Percentiles rank a stretch among this genome's conserved stretches.
phyloP scores from a whole-genome alignment of 2,797 vertebrate species.

The Caiman crocodilus region DNA sequence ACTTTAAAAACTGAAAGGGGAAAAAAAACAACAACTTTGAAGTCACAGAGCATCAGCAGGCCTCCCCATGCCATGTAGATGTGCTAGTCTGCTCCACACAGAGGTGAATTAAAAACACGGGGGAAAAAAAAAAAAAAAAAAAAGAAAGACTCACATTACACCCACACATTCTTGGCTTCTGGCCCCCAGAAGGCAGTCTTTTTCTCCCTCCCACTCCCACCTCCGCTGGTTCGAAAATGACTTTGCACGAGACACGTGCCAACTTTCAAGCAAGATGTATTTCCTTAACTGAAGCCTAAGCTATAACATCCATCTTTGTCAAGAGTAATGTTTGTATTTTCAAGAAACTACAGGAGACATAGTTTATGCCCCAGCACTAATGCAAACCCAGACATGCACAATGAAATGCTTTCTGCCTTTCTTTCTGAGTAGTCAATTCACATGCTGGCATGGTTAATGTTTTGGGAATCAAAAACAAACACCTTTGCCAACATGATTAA shows the following conservation, averaged over 20 bases:
- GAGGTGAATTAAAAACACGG: background rate
- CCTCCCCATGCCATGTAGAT: background rate
- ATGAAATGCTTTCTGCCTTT: background rate
- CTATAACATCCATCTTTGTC: background rate
- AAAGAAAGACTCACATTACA: background rate
- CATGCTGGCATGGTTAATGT: background rate
- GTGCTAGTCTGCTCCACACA: background rate
- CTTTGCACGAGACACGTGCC: slow-evolving; percentile 12
- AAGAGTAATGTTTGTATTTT: background rate
- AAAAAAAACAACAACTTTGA: background rate
- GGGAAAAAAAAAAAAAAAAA: no score
- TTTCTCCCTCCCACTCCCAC: background rate
- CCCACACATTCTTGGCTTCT: background rate
- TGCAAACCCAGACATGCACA: background rate
- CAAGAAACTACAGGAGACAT: background rate
- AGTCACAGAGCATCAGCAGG: background rate
- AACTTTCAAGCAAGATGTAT: background rate
- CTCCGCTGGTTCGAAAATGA: slow-evolving; percentile 37
- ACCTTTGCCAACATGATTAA: slow-evolving; percentile 14
- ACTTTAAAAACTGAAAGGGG: slow-evolving; percentile 12
- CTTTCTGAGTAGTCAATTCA: background rate
- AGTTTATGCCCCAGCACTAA: background rate
- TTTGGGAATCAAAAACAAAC: slow-evolving; percentile 44
- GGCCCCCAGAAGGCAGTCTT: slow-evolving; percentile 15
- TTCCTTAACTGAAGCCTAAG: slow-evolving; percentile 8